These are phyloP conservation scores for Stenchaetothrips biformis DNA, from an alignment of 2,888 invertebrate genomes.

Conservation along the genomic window DNA sequence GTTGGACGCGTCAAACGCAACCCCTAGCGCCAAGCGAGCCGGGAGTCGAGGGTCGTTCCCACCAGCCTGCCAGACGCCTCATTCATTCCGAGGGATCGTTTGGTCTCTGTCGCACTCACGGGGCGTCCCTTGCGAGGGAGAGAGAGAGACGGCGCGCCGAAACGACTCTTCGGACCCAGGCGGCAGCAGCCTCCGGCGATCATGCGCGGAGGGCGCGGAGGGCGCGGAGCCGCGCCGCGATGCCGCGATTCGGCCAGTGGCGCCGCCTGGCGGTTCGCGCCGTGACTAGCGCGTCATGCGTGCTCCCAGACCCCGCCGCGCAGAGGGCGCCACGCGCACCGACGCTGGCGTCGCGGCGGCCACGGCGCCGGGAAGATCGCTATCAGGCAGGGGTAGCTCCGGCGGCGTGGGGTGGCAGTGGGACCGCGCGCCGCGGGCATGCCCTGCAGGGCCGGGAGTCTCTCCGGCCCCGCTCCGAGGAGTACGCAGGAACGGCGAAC, in stretches of 20 bases:
- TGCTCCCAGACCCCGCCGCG: conserved; percentile 29
- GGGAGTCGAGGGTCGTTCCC: no score
- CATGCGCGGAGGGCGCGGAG: no score
- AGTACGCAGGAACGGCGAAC: no score
- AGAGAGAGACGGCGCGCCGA: not conserved
- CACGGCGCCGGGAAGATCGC: conserved; percentile 43
- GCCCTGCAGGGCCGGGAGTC: not conserved
- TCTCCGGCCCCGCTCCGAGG: no score
- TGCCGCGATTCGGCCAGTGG: not conserved
- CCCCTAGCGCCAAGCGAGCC: no score
- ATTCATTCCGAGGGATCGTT: no score
- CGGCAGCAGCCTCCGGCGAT: not conserved
- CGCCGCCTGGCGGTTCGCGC: not conserved
- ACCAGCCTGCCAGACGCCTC: no score
- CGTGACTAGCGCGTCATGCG: not conserved
- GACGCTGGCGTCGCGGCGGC: conserved; percentile 40
- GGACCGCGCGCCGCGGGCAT: not conserved
- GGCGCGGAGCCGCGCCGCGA: not conserved
- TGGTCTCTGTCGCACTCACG: not conserved
- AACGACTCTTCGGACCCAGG: not conserved
- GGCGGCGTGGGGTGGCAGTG: not conserved
- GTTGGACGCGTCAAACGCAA: no score
- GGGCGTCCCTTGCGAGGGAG: not conserved
- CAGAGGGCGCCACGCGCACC: conserved; percentile 39
- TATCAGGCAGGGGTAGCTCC: conserved; percentile 35